Conservation (phyloP, 2,888 invertebrate genomes). For the Pachydiplax longipennis region DNA sequence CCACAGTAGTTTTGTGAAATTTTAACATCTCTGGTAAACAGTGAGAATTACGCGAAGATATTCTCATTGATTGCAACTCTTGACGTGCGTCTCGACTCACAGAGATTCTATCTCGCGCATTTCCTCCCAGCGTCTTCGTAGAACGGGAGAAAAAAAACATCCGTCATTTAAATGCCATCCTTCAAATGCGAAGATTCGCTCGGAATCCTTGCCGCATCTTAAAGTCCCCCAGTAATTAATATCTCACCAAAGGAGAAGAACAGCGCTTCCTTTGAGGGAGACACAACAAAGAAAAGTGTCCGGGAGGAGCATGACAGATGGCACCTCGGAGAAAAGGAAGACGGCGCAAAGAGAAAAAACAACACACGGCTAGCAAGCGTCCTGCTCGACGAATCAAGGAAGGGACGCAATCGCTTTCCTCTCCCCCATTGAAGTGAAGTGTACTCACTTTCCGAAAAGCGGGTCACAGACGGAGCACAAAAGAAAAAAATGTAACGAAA, state of each 20-base stretch:
- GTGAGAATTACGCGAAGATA: too few species aligned
- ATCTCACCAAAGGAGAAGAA: not conserved
- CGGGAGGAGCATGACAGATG: not conserved
- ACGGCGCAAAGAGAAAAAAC: not conserved
- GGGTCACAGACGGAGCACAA: not conserved
- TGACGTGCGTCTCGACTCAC: too few species aligned
- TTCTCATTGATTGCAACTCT: too few species aligned
- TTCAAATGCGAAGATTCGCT: too few species aligned
- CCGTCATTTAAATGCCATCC: too few species aligned
- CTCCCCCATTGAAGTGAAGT: not conserved
- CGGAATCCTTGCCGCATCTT: not conserved
- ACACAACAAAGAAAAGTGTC: not conserved
- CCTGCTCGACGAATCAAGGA: not conserved
- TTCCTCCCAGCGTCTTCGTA: too few species aligned
- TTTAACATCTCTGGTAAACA: too few species aligned
- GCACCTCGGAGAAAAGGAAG: not conserved
- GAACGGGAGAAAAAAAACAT: too few species aligned
- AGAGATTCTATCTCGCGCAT: too few species aligned
- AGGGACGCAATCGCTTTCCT: not conserved
- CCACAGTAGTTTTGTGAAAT: too few species aligned
- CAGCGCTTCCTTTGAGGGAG: not conserved
- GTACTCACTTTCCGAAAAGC: conserved; percentile 1
- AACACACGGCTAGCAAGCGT: not conserved
- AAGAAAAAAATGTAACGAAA: not conserved
- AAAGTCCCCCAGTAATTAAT: not conserved